phyloP scores from a whole-genome alignment of 2,113 vertebrate species.

The Heterocephalus glaber region DNA sequence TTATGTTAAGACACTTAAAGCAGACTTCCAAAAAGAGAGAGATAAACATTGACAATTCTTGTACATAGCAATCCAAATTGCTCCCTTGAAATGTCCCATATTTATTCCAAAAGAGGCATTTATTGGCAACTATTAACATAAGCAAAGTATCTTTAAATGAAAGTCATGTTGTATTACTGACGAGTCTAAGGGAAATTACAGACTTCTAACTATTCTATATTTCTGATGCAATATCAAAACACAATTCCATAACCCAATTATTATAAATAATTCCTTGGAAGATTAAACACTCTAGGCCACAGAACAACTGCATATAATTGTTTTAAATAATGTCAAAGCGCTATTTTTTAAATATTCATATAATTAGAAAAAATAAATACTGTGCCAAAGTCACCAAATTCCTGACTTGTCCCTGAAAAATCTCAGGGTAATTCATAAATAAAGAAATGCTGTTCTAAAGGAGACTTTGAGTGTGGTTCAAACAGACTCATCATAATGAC shows the following conservation, averaged over 20 bases:
- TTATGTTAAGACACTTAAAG: background rate
- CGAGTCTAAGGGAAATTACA: background rate
- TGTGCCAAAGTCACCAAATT: slow-evolving; percentile 18
- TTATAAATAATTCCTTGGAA: background rate
- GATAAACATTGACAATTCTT: background rate
- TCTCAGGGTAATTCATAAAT: slow-evolving; percentile 3
- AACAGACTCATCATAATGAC: background rate
- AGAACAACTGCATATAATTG: background rate
- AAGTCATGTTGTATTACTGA: background rate
- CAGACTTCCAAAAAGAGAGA: background rate
- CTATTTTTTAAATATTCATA: slow-evolving; percentile 1
- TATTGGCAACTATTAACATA: background rate
- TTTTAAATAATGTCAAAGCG: background rate
- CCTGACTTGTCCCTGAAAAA: background rate
- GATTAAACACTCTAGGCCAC: background rate
- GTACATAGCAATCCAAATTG: background rate
- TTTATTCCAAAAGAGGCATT: background rate
- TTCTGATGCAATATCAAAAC: slow-evolving; percentile 30
- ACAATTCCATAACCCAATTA: background rate
- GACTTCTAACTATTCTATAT: background rate
- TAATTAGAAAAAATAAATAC: slow-evolving; percentile 28
- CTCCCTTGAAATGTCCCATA: background rate
- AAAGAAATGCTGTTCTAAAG: background rate
- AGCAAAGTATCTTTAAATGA: background rate
- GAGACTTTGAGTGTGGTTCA: background rate